Conservation (phyloP, 2,113 vertebrate species). For the Emberiza fucata region DNA sequence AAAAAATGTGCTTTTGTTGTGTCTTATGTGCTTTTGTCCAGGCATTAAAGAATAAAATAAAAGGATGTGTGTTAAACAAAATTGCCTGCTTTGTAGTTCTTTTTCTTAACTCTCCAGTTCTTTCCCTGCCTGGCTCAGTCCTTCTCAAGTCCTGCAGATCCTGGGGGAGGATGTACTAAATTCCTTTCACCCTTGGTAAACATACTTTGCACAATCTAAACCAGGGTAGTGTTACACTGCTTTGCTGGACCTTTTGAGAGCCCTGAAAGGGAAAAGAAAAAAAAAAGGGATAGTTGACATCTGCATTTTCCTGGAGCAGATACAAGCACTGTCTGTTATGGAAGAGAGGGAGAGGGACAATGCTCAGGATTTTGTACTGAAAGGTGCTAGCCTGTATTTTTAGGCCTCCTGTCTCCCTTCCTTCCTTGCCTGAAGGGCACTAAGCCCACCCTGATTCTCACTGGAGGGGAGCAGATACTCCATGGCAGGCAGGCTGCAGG, state of each 20-base stretch:
- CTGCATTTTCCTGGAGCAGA: neutral
- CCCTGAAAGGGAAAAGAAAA: neutral
- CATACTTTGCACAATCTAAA: conserved; percentile 50
- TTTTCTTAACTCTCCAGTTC: neutral
- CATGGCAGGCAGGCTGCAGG: neutral
- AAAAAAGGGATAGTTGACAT: neutral
- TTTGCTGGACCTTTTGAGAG: neutral
- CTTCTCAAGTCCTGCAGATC: neutral
- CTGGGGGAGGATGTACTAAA: conserved; percentile 24
- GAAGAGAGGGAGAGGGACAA: neutral
- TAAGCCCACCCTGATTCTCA: neutral
- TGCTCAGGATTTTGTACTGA: neutral
- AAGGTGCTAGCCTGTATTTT: neutral
- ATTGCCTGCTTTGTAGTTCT: neutral
- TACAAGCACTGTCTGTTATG: neutral
- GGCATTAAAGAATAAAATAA: neutral
- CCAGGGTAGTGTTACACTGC: conserved; percentile 20
- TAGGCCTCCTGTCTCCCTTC: neutral
- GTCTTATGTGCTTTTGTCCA: neutral
- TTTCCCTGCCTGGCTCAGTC: neutral
- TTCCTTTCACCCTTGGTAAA: conserved; percentile 64
- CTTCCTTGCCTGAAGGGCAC: conserved; percentile 11
- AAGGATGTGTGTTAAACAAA: neutral
- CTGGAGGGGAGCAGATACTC: neutral
- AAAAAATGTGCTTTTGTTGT: neutral